Conservation (phyloP, 2,888 invertebrate species). For the Fragum sueziense region DNA sequence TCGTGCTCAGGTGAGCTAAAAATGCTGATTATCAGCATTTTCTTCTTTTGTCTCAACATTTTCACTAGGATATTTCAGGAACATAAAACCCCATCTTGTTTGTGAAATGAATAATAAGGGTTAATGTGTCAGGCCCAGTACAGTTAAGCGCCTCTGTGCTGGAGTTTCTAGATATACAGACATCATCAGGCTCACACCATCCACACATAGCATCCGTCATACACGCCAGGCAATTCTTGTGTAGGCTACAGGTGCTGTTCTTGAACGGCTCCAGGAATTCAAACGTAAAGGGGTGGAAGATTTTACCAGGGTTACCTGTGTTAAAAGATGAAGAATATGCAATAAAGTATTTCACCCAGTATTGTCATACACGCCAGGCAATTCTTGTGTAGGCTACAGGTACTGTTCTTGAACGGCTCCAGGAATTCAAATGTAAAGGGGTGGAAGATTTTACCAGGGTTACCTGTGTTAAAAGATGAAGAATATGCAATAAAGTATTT, state of each 20-base stretch:
- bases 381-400: slow-evolving; percentile 89
- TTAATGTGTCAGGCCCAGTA: slow-evolving; percentile 42
- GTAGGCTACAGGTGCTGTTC: slow-evolving; percentile 86
- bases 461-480: no score
- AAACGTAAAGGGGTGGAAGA: slow-evolving; percentile 69
- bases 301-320: slow-evolving; percentile 7
- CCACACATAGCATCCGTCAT: slow-evolving; percentile 94
- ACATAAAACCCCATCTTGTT: no score
- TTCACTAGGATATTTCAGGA: no score
- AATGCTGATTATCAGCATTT: no score
- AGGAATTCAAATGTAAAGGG: slow-evolving; percentile 83
- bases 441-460: slow-evolving; percentile 52
- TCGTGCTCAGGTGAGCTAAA: no score
- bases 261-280: slow-evolving; percentile 91
- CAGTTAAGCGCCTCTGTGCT: slow-evolving; percentile 40
- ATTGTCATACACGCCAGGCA: slow-evolving; percentile 94
- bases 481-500: no score
- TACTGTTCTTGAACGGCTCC: slow-evolving; percentile 90
- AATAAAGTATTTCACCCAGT: no score
- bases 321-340: no score
- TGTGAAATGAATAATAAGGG: no score
- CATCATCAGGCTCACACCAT: slow-evolving; percentile 92
- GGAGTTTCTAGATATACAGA: slow-evolving; percentile 85
- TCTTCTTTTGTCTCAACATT: no score
- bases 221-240: slow-evolving; percentile 93